Evolutionary conservation across 2,888 invertebrate species (phyloP), one percentile per base, ranked within the genome.

Genomic region (Priocnemis perturbator): DNA sequence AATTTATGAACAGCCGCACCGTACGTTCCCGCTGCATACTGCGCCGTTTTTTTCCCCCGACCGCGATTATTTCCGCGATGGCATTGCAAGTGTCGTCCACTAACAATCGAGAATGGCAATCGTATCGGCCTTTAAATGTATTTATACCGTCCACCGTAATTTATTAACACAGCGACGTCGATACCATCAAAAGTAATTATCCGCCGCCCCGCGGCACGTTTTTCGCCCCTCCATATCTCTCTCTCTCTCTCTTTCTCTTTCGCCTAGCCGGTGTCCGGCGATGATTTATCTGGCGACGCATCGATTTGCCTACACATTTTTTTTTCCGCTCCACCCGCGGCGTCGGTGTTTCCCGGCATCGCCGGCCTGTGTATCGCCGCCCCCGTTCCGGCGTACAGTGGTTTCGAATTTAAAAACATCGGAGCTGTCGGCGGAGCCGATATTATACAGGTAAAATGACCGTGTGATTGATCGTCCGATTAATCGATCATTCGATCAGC

Each of bases 401-500:
- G 45, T 62, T 23, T 11, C 23, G 45, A 53, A 55, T 62, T 62
- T 62, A 72, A 66, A 70, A 74, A 63, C 63, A 63, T 60, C 61
- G 37, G 47, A 37, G 19, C 50, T 14, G 55, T 23, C 47, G 55
- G 44, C 15, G 15, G 3, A 20, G 11, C 44, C 52, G n/a, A 20
- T 66, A 64, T 67, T 60, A 59, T 53, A 48, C 53, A 20, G 55
- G 67, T 56, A 48, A 67, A 67, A 69, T 60, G 55, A 60, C 50
- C 64, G 60, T 23, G 52, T 76, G 71, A 73, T 71, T 69, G 76
- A 71, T 69, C 67, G 76, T 73, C 65, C 65, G 77, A 71, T 71
- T 76, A 73, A 77, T 77, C 77, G 77, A 69, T 76, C 69, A 60
- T 65, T 73, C 76, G 68, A 73, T 75, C 68, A 70, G 59, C 59